Evolutionary conservation across 2,888 invertebrate genomes (phyloP).

Genomic region (Taenaris catops): DNA sequence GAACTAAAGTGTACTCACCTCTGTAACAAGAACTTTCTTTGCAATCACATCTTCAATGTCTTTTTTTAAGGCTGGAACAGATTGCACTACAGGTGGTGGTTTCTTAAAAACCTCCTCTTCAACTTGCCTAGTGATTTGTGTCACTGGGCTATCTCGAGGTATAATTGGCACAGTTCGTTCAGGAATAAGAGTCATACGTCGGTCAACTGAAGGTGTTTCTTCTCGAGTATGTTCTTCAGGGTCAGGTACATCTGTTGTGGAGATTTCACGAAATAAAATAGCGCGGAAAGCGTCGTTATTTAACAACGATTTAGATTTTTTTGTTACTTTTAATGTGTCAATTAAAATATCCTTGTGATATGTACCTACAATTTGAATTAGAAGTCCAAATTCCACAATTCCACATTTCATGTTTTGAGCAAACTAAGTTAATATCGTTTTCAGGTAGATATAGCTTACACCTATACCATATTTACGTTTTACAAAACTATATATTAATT

Average conservation of each 20-base stretch:
- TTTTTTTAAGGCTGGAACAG: conserved; percentile 34
- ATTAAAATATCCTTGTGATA: too few relatives aligned
- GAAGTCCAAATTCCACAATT: too few relatives aligned
- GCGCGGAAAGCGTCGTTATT: too few relatives aligned
- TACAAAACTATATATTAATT: too few relatives aligned
- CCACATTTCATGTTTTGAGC: too few relatives aligned
- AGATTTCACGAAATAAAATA: conserved; percentile 26
- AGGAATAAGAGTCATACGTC: conserved; percentile 64
- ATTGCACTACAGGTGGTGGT: conserved; percentile 23
- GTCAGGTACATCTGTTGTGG: conserved; percentile 48
- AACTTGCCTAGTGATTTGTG: conserved; percentile 13
- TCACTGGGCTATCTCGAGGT: conserved; percentile 30
- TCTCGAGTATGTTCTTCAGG: conserved; percentile 44
- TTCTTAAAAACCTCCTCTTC: conserved; percentile 21
- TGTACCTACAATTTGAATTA: too few relatives aligned
- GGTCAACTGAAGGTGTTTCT: conserved; percentile 50
- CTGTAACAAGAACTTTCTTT: conserved; percentile 22
- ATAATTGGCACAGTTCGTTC: conserved; percentile 37
- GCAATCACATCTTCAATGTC: conserved; percentile 37
- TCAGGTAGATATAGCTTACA: too few relatives aligned
- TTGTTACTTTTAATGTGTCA: too few relatives aligned
- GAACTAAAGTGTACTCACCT: conserved; percentile 25
- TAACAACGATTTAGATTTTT: too few relatives aligned
- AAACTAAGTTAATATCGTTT: too few relatives aligned
- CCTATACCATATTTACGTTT: too few relatives aligned